Base-by-base conservation (phyloP, 2,797 vertebrate genomes). In the Gymnopithys bicolor region DNA sequence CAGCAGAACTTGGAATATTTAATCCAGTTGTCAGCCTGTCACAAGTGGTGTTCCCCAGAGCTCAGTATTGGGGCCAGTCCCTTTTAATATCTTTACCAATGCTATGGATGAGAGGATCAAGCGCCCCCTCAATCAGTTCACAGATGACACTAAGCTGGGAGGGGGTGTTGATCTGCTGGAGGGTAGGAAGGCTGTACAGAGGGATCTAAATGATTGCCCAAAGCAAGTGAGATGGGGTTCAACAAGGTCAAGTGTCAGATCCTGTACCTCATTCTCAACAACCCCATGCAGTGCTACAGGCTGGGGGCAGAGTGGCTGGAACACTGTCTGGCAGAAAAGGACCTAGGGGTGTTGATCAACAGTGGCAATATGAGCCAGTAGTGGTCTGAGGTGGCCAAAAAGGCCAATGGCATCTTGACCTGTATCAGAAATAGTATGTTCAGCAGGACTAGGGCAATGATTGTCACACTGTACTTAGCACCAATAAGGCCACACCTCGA, bases 401-500 rank as follows among this genome's bases (percentile, higher is more conserved):
- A 25, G 19, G 37, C n/a, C 30, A 17, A 0, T 3, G 17, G 6
- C 45, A 74, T 10, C 62, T 49, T 74, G 68, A 15, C 7, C 6
- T 74, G 49, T 0, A 17, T 1, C 39, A 53, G 52, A 3, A 84
- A 19, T 7, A 14, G 25, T 3, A 33, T 12, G 52, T 22, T 39
- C 66, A 80, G 69, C 33, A 70, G 62, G 27, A 43, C 0, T 4
- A 64, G 67, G 13, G 30, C 32, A 41, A 32, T 0, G 13, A 75
- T 33, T 9, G 1, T 35, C 3, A 16, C 33, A 23, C 13, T 5
- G 8, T 30, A 13, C 8, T 4, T 1, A 9, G 49, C 43, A 9
- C 16, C 18, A 32, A 4, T 28, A 49, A 52, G 30, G 49, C 6
- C 8, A 1, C 19, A 11, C 6, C 33, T 41, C 0, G 0, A 14